These are phyloP conservation scores for Neocloeon triangulifer DNA, from an alignment of 1,140 invertebrate species.

Conservation along the genomic window DNA sequence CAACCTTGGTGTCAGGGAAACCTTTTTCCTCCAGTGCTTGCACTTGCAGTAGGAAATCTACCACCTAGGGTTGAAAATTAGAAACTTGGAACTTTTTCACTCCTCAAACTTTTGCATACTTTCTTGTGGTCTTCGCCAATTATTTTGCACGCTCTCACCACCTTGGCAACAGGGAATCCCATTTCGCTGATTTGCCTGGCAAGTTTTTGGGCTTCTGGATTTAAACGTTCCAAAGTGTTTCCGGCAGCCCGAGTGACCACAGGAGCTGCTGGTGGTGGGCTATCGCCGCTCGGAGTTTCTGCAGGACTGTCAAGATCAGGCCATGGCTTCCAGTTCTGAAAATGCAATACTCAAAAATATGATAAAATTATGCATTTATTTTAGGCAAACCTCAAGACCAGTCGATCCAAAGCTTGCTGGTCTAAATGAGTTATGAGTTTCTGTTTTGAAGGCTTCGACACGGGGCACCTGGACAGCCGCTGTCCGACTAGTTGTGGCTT, in stretches of 20 bases:
- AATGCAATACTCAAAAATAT: no score
- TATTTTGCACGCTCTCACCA: constrained; percentile 44
- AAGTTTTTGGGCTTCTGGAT: constrained; percentile 32
- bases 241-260: constrained; percentile 3
- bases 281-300: constrained; percentile 4
- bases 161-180: constrained; percentile 61
- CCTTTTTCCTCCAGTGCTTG: constrained; percentile 42
- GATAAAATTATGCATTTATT: constrained; percentile 15
- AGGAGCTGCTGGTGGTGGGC: constrained; percentile 4
- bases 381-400: constrained; percentile 10
- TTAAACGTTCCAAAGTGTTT: constrained; percentile 30
- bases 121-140: constrained; percentile 66
- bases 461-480: no score
- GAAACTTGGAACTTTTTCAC: no score
- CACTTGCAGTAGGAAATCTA: constrained; percentile 23
- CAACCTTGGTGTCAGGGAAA: constrained; percentile 27
- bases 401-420: constrained; percentile 8
- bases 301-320: constrained; percentile 14
- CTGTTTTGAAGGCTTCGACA: no score
- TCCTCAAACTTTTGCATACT: no score
- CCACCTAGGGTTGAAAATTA: constrained; percentile 14
- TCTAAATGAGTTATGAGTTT: constrained; percentile 2
- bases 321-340: constrained; percentile 20
- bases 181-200: constrained; percentile 51
- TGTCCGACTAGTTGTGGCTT: no score